These are phyloP conservation scores for Smittia sp. DNA, from an alignment of 2,888 invertebrate species.

Conservation along the genomic window DNA sequence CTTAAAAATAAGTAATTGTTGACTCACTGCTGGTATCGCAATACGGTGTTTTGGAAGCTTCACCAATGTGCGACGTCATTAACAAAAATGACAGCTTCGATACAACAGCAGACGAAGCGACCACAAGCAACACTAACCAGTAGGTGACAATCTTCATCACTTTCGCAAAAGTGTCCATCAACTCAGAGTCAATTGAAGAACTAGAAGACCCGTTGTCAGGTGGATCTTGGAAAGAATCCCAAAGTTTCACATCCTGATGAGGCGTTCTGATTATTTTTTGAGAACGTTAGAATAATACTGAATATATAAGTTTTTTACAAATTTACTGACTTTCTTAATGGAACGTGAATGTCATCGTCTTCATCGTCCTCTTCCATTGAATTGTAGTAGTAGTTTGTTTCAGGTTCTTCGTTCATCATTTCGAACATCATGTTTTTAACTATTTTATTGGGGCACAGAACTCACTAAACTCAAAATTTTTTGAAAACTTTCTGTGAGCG, in stretches of 20 bases:
- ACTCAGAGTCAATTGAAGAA: slow-evolving; percentile 63
- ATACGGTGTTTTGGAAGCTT: slow-evolving; percentile 57
- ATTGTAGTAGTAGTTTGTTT: slow-evolving; percentile 28
- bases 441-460: too few species aligned
- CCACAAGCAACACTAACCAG: slow-evolving; percentile 62
- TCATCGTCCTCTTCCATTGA: neutral
- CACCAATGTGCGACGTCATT: slow-evolving; percentile 68
- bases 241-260: slow-evolving; percentile 60
- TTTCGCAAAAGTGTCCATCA: slow-evolving; percentile 63
- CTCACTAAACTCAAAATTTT: neutral
- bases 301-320: neutral
- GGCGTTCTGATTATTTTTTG: neutral
- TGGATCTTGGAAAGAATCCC: slow-evolving; percentile 77
- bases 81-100: slow-evolving; percentile 73
- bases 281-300: neutral
- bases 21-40: slow-evolving; percentile 57
- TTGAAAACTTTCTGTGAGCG: neutral
- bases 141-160: slow-evolving; percentile 68
- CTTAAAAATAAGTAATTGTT: slow-evolving; percentile 32
- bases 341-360: slow-evolving; percentile 1
- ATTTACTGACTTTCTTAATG: neutral
- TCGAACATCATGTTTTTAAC: too few species aligned
- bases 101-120: slow-evolving; percentile 65
- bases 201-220: slow-evolving; percentile 66
- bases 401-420: neutral